Evolutionary conservation across 1,140 invertebrate species (phyloP).

Genomic region (Pristionchus pacificus): DNA sequence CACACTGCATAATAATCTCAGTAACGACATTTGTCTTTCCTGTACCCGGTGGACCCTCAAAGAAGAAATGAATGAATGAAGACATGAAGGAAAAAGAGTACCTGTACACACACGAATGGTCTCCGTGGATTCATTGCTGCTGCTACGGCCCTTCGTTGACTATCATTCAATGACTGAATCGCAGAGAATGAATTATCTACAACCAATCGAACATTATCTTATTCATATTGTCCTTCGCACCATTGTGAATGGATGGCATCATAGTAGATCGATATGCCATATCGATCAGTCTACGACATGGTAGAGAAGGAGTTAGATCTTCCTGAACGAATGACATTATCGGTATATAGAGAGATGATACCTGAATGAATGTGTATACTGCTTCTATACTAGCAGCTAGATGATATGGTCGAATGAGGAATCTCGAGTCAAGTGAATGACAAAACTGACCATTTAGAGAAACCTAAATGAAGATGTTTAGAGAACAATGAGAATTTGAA

Average conservation of each 20-base stretch:
- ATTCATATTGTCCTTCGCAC: not conserved
- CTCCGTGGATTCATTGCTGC: not conserved
- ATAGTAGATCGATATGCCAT: not conserved
- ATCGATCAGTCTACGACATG: not conserved
- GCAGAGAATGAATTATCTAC: not conserved
- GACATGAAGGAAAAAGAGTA: not conserved
- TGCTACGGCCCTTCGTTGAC: not conserved
- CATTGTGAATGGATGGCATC: not conserved
- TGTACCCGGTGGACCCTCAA: constrained; percentile 49
- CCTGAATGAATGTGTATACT: not conserved
- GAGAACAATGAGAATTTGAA: too few relatives aligned
- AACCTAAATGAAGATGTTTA: too few relatives aligned
- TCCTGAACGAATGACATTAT: not conserved
- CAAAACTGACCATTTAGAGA: too few relatives aligned
- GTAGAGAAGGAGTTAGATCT: too few relatives aligned
- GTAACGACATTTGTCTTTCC: constrained; percentile 27
- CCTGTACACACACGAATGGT: not conserved
- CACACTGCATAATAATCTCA: constrained; percentile 57
- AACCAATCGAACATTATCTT: not conserved
- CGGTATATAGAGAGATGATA: not conserved
- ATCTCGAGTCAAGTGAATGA: too few relatives aligned
- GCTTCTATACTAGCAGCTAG: not conserved
- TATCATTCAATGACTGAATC: not conserved
- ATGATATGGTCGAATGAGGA: not conserved
- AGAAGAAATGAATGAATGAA: not conserved